Conservation (phyloP, 2,797 vertebrate species). For the Melanotaenia nigrans region DNA sequence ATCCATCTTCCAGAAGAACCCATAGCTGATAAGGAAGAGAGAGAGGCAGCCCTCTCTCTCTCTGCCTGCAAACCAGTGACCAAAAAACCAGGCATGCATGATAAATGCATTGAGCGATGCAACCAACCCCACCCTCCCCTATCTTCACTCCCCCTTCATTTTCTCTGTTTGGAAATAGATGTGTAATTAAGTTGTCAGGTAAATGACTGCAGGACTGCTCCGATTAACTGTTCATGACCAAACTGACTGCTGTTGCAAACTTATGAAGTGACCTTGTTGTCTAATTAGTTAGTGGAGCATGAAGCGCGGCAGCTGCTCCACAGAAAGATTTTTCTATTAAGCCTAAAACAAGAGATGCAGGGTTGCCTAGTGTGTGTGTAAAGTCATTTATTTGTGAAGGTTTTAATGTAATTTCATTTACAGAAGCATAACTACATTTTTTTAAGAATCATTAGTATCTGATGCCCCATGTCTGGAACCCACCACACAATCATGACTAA, state of each 20-base stretch:
- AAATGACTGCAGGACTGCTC: conserved; percentile 2
- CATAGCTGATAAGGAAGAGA: conserved; percentile 64
- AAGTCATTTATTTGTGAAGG: no score
- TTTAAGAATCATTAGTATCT: no score
- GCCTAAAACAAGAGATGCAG: background rate
- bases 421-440: no score
- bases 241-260: background rate
- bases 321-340: background rate
- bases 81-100: conserved; percentile 73
- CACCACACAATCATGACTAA: no score
- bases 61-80: conserved; percentile 35
- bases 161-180: background rate
- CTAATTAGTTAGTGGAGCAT: conserved; percentile 25
- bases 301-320: conserved; percentile 23
- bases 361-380: background rate
- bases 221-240: background rate
- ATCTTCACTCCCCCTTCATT: conserved; percentile 10
- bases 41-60: conserved; percentile 28
- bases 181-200: conserved; percentile 8
- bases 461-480: no score
- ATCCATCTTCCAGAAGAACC: conserved; percentile 56
- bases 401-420: no score
- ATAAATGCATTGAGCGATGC: conserved; percentile 70
- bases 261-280: conserved; percentile 16
- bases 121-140: conserved; percentile 33